A percentile compares a stretch with the other conserved stretches of the same genome.
Conservation (phyloP, 2,113 vertebrate species). For the Centropristis striata region DNA sequence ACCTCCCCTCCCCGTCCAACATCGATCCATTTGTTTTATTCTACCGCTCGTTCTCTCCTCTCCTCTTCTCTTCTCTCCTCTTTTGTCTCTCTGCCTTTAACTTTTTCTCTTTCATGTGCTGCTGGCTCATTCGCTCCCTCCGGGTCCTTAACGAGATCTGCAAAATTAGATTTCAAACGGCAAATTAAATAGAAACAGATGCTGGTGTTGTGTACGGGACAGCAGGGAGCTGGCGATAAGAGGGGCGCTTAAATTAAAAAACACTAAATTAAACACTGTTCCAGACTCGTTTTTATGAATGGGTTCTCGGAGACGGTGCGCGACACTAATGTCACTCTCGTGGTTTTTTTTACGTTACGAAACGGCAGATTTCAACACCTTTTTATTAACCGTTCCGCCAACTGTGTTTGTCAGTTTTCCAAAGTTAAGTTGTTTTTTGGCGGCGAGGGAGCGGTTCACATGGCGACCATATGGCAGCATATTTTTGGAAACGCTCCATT, state of each 20-base stretch:
- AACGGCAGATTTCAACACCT: too few species aligned
- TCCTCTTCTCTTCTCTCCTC: neutral
- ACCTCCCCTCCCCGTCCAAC: too few species aligned
- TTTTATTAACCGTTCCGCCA: too few species aligned
- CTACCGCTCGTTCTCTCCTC: neutral
- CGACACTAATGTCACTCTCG: too few species aligned
- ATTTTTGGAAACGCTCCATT: slow-evolving; percentile 1
- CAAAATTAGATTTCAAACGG: slow-evolving; percentile 70
- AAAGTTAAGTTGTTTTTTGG: slow-evolving; percentile 31
- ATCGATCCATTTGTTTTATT: neutral
- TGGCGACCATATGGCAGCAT: slow-evolving; percentile 19
- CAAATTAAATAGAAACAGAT: slow-evolving; percentile 67
- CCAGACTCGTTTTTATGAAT: slow-evolving; percentile 10
- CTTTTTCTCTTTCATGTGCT: slow-evolving; percentile 7
- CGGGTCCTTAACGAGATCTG: slow-evolving; percentile 56
- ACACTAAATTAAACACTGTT: neutral
- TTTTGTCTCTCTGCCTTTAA: neutral
- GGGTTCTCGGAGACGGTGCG: neutral
- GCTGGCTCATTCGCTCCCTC: slow-evolving; percentile 15
- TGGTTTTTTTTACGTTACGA: too few species aligned
- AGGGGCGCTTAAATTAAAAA: slow-evolving; percentile 22
- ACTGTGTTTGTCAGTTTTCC: neutral
- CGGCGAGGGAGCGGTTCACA: neutral
- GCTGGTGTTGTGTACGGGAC: slow-evolving; percentile 47
- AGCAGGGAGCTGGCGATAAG: slow-evolving; percentile 49